These are phyloP conservation scores for Acrossocheilus wenchowensis DNA, from an alignment of 2,797 vertebrate genomes.

Conservation along the genomic window DNA sequence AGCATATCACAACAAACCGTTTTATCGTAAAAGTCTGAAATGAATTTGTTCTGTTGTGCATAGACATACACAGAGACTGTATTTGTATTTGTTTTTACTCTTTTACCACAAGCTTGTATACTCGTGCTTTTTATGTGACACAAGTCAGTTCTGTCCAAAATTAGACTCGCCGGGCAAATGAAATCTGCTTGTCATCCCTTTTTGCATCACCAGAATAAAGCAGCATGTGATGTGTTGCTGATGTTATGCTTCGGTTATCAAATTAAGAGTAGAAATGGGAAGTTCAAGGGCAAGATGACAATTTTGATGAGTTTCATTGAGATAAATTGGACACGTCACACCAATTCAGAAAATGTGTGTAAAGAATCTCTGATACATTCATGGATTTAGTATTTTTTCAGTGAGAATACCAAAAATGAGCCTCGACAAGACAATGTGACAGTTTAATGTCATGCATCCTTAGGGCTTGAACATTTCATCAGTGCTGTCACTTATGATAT, in stretches of 20 bases:
- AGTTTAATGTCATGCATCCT: background rate
- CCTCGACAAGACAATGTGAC: background rate
- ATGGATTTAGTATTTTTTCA: background rate
- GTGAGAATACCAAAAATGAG: no score
- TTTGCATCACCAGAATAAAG: background rate
- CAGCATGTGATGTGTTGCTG: background rate
- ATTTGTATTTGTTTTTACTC: background rate
- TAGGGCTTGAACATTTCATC: background rate
- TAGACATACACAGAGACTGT: background rate
- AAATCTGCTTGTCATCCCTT: background rate
- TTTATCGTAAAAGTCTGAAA: background rate
- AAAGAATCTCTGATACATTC: background rate
- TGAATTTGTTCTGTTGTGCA: background rate
- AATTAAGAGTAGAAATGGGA: background rate
- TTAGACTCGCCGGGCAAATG: background rate
- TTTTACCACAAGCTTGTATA: background rate
- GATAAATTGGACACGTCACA: background rate
- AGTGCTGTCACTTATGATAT: background rate
- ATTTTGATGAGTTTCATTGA: background rate
- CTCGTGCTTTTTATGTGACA: background rate
- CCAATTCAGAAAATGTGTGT: background rate
- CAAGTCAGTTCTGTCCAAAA: background rate
- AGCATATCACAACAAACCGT: background rate
- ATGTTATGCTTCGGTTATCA: background rate
- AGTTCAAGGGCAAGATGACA: background rate